Evolutionary conservation across 2,113 vertebrate species (phyloP), one percentile per base, ranked within the genome.

Genomic region (Glaucidium brasilianum): DNA sequence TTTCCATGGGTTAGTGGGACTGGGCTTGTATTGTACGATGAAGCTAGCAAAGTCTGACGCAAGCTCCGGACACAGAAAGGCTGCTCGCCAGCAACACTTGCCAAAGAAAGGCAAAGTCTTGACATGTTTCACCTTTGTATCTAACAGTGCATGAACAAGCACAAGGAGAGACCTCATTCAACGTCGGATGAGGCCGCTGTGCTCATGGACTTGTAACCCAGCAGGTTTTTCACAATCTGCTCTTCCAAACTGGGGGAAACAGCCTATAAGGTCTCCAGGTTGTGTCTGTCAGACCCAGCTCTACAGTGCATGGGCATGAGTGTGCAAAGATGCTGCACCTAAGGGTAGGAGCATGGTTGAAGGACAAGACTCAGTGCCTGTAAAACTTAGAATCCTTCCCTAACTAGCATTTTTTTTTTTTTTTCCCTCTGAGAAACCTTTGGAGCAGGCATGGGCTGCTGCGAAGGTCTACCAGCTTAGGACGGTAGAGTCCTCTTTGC

Each of bases 101-200:
- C 16, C 53, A 39, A 32, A 69, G 74, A 20, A 60, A 59, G 64
- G 60, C 45, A 68, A 90, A 56, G 15, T 10, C 68, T 6, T 32
- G 32, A 78, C 47, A 55, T 4, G 4, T 82, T 88, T 68, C 52
- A 50, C 43, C 34, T 89, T 85, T 60, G 37, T n/a, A 39, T 34
- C 32, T 15, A 43, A 35, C 52, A 67, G 26, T 3, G 21, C n/a
- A 59, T 0, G 9, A 66, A 47, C 0, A 0, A 69, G 52, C 16
- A 30, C 7, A 4, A 34, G 58, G 16, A 1, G 3, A 83, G 52
- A 35, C 20, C 56, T 55, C 4, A 0, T 20, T 34, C 5, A 1
- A 52, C 29, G 55, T 66, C 4, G 3, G 37, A 41, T 0, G 3
- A 74, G 37, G 43, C 13, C 3, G 2, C 25, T 58, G 49, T 19